Evolutionary conservation across 2,888 invertebrate genomes (phyloP).

Genomic region (Philonicus albiceps): DNA sequence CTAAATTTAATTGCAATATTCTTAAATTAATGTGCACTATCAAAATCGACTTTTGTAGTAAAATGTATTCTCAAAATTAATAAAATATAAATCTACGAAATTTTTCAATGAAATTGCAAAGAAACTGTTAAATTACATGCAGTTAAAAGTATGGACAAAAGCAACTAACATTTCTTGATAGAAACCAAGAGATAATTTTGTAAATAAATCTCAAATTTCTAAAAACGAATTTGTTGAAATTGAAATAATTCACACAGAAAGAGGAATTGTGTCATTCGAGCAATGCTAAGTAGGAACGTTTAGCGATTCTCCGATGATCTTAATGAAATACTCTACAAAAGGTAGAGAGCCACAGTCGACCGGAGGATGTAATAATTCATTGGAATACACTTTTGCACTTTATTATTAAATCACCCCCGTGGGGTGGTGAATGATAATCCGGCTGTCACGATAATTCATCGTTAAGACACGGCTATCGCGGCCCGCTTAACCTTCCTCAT

Average conservation of each 20-base stretch:
- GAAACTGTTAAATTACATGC: too few species aligned
- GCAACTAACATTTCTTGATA: too few species aligned
- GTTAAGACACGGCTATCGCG: constrained; percentile 49
- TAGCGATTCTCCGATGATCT: background rate
- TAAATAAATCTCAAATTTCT: background rate
- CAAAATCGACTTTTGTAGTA: too few species aligned
- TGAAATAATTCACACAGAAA: background rate
- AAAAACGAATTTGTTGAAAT: background rate
- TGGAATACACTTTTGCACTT: constrained; percentile 42
- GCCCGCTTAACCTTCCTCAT: constrained; percentile 45
- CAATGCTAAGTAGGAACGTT: background rate
- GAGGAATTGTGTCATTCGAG: background rate
- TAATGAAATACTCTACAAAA: background rate
- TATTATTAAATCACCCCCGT: constrained; percentile 44
- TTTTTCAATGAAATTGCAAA: too few species aligned
- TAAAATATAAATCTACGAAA: too few species aligned
- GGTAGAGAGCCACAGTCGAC: background rate
- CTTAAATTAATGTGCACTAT: too few species aligned
- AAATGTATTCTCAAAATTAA: too few species aligned
- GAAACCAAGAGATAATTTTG: background rate
- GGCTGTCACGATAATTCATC: constrained; percentile 50
- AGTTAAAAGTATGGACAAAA: too few species aligned
- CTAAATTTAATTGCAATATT: too few species aligned
- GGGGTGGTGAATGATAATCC: constrained; percentile 48
- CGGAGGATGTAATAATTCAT: constrained; percentile 19